Conservation (phyloP, 2,888 invertebrate genomes). For the Glyphotaelius pellucidus region DNA sequence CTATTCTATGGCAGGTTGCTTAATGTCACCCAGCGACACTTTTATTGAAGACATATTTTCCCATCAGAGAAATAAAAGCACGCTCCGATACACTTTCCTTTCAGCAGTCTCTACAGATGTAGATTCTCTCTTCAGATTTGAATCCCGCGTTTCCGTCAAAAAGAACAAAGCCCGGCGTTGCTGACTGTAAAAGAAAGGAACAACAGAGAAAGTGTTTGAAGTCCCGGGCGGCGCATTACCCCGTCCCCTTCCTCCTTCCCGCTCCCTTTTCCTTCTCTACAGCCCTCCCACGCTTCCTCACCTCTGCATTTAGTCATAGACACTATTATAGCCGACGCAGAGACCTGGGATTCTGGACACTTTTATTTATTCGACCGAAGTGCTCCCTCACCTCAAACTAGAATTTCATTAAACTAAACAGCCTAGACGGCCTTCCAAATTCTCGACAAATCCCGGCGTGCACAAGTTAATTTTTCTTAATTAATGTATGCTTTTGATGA, state of each 20-base stretch:
- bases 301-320: background rate
- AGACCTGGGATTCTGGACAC: background rate
- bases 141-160: conserved; percentile 32
- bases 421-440: no score
- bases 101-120: conserved; percentile 3
- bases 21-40: conserved; percentile 6
- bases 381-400: background rate
- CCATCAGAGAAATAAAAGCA: conserved; percentile 2
- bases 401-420: background rate
- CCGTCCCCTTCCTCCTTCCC: background rate
- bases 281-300: background rate
- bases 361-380: background rate
- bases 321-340: background rate
- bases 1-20: background rate
- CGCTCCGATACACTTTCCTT: conserved; percentile 31
- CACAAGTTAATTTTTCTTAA: no score
- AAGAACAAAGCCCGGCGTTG: conserved; percentile 32
- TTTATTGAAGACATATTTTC: conserved; percentile 31
- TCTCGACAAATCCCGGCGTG: no score
- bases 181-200: conserved; percentile 11
- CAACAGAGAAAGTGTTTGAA: conserved; percentile 35
- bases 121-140: conserved; percentile 34
- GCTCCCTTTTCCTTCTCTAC: background rate
- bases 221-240: conserved; percentile 28
- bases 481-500: no score